These are phyloP conservation scores for Napeogenes sylphis DNA, from an alignment of 2,888 invertebrate genomes.

Conservation along the genomic window DNA sequence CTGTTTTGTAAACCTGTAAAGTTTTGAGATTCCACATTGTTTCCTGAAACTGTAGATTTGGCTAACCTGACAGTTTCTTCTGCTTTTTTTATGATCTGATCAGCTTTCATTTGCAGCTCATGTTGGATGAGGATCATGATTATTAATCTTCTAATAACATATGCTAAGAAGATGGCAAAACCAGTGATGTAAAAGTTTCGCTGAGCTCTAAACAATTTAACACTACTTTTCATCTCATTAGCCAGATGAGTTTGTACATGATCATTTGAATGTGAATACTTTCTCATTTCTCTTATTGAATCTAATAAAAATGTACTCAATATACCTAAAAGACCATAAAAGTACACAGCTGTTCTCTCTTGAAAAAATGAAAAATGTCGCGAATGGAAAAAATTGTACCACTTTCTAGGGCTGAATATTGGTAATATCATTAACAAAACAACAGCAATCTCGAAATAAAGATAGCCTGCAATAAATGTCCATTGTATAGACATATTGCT, in stretches of 20 bases:
- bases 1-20: constrained; percentile 42
- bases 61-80: constrained; percentile 76
- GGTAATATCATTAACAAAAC: constrained; percentile 81
- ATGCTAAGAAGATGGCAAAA: constrained; percentile 84
- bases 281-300: constrained; percentile 83
- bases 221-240: constrained; percentile 81
- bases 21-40: constrained; percentile 39
- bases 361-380: constrained; percentile 80
- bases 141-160: constrained; percentile 82
- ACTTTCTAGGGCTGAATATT: constrained; percentile 84
- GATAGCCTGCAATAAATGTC: constrained; percentile 84
- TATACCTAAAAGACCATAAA: constrained; percentile 77
- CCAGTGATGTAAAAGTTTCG: constrained; percentile 89
- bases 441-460: constrained; percentile 83
- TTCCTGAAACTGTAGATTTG: constrained; percentile 49
- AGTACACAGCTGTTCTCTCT: constrained; percentile 81
- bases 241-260: constrained; percentile 67
- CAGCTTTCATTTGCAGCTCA: constrained; percentile 77
- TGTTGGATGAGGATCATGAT: constrained; percentile 81
- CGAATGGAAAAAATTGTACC: constrained; percentile 87
- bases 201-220: constrained; percentile 86
- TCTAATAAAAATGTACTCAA: constrained; percentile 82
- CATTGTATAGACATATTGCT: constrained; percentile 86
- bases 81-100: constrained; percentile 83
- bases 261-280: constrained; percentile 78